Conservation (phyloP, 2,888 invertebrate genomes). For the Mythimna albipuncta region DNA sequence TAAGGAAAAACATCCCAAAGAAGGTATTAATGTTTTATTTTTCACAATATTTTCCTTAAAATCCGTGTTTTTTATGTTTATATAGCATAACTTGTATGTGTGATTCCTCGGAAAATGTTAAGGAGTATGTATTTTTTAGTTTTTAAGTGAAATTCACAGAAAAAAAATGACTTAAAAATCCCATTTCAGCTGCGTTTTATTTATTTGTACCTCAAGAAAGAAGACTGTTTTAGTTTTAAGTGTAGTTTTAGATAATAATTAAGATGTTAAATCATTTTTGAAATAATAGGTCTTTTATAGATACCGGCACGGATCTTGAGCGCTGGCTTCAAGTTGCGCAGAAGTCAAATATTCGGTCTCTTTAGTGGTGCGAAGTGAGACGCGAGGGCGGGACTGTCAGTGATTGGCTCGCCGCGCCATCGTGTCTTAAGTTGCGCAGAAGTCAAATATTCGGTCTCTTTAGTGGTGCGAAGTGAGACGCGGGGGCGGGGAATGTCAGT, state of each 20-base stretch:
- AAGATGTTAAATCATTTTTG: too few species aligned
- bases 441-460: too few species aligned
- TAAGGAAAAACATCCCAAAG: background rate
- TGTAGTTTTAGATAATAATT: constrained; percentile 4
- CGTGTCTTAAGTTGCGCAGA: too few species aligned
- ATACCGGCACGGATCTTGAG: too few species aligned
- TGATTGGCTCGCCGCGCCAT: too few species aligned
- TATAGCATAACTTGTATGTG: background rate
- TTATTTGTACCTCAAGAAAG: constrained; percentile 87
- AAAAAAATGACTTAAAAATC: constrained; percentile 56
- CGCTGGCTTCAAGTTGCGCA: too few species aligned
- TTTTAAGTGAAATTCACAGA: constrained; percentile 50
- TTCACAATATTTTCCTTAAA: background rate
- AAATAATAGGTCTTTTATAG: too few species aligned
- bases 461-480: too few species aligned
- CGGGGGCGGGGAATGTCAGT: too few species aligned
- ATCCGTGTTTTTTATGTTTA: background rate
- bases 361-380: too few species aligned
- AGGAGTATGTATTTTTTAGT: constrained; percentile 49
- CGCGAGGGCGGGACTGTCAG: too few species aligned
- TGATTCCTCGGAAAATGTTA: background rate
- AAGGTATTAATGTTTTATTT: constrained; percentile 11
- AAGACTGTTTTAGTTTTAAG: constrained; percentile 82
- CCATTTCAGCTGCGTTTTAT: constrained; percentile 76
- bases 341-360: too few species aligned